Percentiles rank a stretch among this genome's conserved stretches.
phyloP scores from a whole-genome alignment of 1,140 invertebrate genomes.

The Acyrthosiphon pisum region DNA sequence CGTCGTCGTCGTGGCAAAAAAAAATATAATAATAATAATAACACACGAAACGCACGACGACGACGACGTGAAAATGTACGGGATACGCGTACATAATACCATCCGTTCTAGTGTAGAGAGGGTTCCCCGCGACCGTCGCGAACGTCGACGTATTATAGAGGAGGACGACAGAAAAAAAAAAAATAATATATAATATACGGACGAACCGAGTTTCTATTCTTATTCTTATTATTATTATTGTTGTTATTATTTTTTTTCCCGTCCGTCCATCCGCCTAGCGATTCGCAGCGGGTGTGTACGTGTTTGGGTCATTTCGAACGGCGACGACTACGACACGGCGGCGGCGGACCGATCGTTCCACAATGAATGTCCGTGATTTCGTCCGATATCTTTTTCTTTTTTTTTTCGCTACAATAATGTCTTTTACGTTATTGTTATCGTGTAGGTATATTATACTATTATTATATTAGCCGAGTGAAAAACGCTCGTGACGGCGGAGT shows the following conservation, averaged over 20 bases:
- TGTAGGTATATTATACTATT: not conserved
- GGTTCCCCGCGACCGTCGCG: not conserved
- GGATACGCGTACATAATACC: slow-evolving; percentile 45
- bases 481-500: not conserved
- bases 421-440: not conserved
- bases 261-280: not conserved
- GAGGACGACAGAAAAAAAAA: slow-evolving; percentile 11
- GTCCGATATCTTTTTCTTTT: not conserved
- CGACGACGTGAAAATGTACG: slow-evolving; percentile 39
- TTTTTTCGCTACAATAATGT: not conserved
- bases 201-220: slow-evolving; percentile 30
- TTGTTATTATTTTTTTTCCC: not conserved
- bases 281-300: slow-evolving; percentile 41
- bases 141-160: not conserved
- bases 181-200: not conserved
- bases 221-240: not conserved
- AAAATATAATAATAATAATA: slow-evolving; percentile 37
- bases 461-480: not conserved
- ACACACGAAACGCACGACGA: slow-evolving; percentile 32
- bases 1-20: slow-evolving; percentile 30
- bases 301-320: slow-evolving; percentile 24
- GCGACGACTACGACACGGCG: not conserved
- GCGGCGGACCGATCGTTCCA: not conserved
- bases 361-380: not conserved
- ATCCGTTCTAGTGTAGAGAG: not conserved